These are phyloP conservation scores for Romanogobio albipinnatus DNA, from an alignment of 2,113 vertebrate species.

Conservation along the genomic window DNA sequence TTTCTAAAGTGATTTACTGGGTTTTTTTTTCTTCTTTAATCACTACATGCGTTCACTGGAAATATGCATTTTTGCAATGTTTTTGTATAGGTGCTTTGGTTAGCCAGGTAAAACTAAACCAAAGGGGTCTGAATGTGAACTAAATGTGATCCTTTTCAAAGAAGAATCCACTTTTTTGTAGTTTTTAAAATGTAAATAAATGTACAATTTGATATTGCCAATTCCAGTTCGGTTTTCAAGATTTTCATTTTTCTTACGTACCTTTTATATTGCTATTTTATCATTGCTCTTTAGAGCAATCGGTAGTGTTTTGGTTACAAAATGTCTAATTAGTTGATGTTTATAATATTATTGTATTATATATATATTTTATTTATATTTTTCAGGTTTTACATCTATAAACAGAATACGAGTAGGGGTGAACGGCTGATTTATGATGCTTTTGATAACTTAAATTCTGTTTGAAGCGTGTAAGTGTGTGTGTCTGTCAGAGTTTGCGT, in stretches of 20 bases:
- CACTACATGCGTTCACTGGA: too few relatives aligned
- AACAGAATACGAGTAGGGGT: not conserved
- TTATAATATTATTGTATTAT: not conserved
- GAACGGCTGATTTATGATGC: slow-evolving; percentile 11
- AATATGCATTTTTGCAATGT: too few relatives aligned
- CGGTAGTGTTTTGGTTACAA: not conserved
- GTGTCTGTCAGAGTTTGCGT: not conserved
- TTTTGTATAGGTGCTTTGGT: too few relatives aligned
- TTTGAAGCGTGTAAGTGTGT: slow-evolving; percentile 44
- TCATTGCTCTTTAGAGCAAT: not conserved
- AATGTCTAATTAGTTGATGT: too few relatives aligned
- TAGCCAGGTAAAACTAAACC: not conserved
- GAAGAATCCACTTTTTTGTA: too few relatives aligned
- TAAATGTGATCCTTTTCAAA: too few relatives aligned
- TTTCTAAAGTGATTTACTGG: not conserved
- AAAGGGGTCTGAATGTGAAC: not conserved
- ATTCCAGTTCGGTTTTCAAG: not conserved
- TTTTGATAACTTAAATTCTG: slow-evolving; percentile 45
- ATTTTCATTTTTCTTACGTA: not conserved
- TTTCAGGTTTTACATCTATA: not conserved
- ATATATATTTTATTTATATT: not conserved
- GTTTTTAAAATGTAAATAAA: not conserved
- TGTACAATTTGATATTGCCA: not conserved
- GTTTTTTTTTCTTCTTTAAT: too few relatives aligned
- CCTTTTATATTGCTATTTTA: not conserved